Evolutionary conservation across 64 coral and sea anemone genomes (phyloP).

Genomic region (Hydrozoanthus tunicans): DNA sequence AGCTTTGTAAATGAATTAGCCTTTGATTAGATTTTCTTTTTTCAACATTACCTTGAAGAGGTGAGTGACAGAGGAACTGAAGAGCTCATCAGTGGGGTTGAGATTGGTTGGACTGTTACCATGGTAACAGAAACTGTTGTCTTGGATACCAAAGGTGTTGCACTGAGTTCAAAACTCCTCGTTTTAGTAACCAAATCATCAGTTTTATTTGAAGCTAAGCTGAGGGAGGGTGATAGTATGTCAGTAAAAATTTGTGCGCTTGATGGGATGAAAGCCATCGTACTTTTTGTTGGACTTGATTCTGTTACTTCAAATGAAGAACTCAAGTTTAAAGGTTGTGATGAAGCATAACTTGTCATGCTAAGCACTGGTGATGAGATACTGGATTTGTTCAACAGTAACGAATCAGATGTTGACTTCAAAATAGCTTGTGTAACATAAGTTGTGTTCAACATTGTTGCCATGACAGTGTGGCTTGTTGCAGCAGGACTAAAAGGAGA

Average conservation of each 20-base stretch:
- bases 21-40: background rate
- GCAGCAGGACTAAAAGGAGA: background rate
- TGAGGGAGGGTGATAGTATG: background rate
- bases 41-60: conserved; percentile 19
- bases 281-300: background rate
- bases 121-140: background rate
- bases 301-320: background rate
- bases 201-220: conserved; percentile 21
- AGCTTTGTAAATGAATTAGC: too few species aligned
- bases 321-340: background rate
- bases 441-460: conserved; percentile 1
- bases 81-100: background rate
- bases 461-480: conserved; percentile 6
- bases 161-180: background rate
- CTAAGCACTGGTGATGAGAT: background rate
- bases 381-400: background rate
- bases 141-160: background rate
- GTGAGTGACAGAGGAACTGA: background rate
- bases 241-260: background rate
- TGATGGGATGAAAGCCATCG: background rate
- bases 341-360: background rate
- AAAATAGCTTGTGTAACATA: conserved; percentile 5
- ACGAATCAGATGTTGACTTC: background rate
- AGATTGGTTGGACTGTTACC: background rate
- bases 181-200: background rate